Conservation (phyloP, 2,113 vertebrate species). For the Prietella phreatophila region DNA sequence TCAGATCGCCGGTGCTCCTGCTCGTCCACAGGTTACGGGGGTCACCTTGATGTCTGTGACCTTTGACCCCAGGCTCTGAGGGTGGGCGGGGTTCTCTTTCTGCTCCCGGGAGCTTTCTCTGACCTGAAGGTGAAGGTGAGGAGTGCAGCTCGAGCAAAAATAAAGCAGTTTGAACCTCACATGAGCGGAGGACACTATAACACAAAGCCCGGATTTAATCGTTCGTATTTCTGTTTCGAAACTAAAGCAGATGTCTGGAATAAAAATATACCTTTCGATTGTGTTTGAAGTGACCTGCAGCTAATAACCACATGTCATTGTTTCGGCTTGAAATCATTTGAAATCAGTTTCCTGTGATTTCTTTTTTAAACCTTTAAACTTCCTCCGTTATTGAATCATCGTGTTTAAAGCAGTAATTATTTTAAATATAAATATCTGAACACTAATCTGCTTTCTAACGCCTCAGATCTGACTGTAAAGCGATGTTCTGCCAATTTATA, state of each 20-base stretch:
- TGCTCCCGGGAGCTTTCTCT: conserved; percentile 66
- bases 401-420: neutral
- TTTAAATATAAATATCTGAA: neutral
- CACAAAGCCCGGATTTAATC: neutral
- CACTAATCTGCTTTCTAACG: neutral
- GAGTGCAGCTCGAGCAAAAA: neutral
- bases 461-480: neutral
- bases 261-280: neutral
- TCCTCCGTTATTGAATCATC: neutral
- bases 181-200: neutral
- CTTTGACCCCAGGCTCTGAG: conserved; percentile 60
- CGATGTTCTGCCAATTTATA: neutral
- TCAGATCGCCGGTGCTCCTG: neutral
- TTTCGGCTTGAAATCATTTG: neutral
- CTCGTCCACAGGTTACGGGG: conserved; percentile 55
- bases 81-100: conserved; percentile 63
- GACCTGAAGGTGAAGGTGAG: conserved; percentile 63
- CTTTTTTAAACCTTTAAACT: neutral
- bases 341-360: neutral
- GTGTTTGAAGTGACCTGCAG: neutral
- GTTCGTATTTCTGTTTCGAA: neutral
- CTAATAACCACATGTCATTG: neutral
- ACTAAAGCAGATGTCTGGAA: neutral
- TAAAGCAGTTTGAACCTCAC: neutral
- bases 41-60: conserved; percentile 60